These are phyloP conservation scores for Phoenicopterus ruber DNA, from an alignment of 2,113 vertebrate genomes.

Conservation along the genomic window DNA sequence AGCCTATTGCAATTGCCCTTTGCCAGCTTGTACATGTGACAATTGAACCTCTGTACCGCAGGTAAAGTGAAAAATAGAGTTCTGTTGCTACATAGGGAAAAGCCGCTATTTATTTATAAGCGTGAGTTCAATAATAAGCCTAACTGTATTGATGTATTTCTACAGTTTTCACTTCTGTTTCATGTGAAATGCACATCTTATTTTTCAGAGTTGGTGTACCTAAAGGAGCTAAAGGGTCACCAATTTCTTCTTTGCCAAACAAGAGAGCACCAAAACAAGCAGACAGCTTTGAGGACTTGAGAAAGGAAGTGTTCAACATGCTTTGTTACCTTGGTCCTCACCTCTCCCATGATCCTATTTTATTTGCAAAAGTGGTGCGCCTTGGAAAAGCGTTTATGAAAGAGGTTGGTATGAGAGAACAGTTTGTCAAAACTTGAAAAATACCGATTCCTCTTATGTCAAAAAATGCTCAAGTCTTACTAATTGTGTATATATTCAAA, in stretches of 20 bases:
- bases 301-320: slow-evolving; percentile 92
- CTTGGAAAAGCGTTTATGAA: slow-evolving; percentile 98
- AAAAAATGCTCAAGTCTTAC: not conserved
- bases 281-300: slow-evolving; percentile 89
- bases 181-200: not conserved
- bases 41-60: slow-evolving; percentile 93
- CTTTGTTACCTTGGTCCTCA: slow-evolving; percentile 95
- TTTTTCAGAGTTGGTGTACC: slow-evolving; percentile 87
- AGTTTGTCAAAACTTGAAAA: not conserved
- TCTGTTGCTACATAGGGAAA: not conserved
- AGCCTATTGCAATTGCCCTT: slow-evolving; percentile 90
- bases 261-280: slow-evolving; percentile 85
- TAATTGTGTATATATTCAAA: not conserved
- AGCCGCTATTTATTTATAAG: not conserved
- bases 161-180: not conserved
- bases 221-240: slow-evolving; percentile 90
- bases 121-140: not conserved
- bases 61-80: slow-evolving; percentile 66
- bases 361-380: slow-evolving; percentile 94
- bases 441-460: not conserved
- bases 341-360: slow-evolving; percentile 93
- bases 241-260: slow-evolving; percentile 78
- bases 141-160: not conserved
- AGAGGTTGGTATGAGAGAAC: slow-evolving; percentile 82
- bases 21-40: slow-evolving; percentile 95